These are phyloP conservation scores for Pseudeuparius sepicola DNA, from an alignment of 2,888 invertebrate genomes.

Conservation along the genomic window DNA sequence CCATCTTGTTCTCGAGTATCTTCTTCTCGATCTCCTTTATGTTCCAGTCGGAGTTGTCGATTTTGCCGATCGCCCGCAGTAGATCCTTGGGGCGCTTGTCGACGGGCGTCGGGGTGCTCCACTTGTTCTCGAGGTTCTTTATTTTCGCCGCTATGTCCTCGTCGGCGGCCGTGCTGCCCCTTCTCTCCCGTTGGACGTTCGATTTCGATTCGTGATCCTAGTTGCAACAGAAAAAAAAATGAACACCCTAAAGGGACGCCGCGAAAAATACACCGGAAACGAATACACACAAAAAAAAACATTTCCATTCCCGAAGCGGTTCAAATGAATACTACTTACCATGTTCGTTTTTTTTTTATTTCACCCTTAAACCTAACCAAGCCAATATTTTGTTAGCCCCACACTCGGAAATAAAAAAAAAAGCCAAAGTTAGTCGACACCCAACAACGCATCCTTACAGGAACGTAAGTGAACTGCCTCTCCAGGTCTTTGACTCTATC, in stretches of 20 bases:
- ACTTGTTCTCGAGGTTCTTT: constrained; percentile 69
- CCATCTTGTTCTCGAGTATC: constrained; percentile 60
- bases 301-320: too few species aligned
- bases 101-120: constrained; percentile 47
- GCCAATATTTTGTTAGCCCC: too few species aligned
- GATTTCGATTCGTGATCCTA: constrained; percentile 35
- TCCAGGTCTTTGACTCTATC: constrained; percentile 76
- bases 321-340: too few species aligned
- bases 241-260: too few species aligned
- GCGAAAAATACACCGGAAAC: too few species aligned
- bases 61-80: constrained; percentile 69
- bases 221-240: too few species aligned
- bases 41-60: constrained; percentile 86
- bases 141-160: constrained; percentile 54
- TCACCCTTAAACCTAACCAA: too few species aligned
- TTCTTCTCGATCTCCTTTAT: constrained; percentile 84
- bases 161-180: constrained; percentile 34
- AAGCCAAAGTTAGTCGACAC: constrained; percentile 1
- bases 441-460: constrained; percentile 47
- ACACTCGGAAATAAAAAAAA: constrained; percentile 12
- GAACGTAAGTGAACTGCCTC: constrained; percentile 56
- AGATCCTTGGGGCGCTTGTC: constrained; percentile 80
- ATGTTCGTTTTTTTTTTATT: too few species aligned
- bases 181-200: constrained; percentile 27
- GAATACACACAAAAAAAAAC: too few species aligned